Percentiles rank a stretch among this genome's conserved stretches.
Evolutionary conservation across 2,113 vertebrate genomes (phyloP).

Genomic region (Columba janthina): DNA sequence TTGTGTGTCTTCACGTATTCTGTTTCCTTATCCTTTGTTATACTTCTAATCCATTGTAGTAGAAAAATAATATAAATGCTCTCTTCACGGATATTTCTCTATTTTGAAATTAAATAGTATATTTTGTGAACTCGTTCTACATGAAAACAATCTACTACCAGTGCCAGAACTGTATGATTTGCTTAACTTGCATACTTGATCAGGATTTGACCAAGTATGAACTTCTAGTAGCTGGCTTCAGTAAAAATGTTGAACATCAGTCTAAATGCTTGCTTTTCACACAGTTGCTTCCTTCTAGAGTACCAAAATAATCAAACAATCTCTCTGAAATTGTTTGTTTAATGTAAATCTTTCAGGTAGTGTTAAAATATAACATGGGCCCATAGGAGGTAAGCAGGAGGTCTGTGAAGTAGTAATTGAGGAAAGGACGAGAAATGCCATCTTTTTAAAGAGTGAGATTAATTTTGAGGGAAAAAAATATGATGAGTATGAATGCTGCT

Average conservation of each 20-base stretch:
- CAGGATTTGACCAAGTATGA: conserved; percentile 4
- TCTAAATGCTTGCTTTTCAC: background rate
- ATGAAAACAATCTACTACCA: conserved; percentile 7
- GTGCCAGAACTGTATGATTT: conserved; percentile 12
- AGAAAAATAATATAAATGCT: background rate
- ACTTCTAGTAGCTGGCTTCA: background rate
- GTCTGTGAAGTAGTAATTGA: background rate
- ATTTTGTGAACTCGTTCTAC: conserved; percentile 44
- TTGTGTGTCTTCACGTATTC: background rate
- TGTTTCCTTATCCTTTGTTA: background rate
- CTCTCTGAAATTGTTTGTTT: background rate
- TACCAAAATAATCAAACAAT: background rate
- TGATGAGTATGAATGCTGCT: conserved; percentile 39
- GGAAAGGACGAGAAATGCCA: background rate
- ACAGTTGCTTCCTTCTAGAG: background rate
- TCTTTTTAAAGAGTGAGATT: conserved; percentile 3
- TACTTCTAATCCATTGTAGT: background rate
- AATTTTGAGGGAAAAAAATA: background rate
- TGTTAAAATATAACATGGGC: background rate
- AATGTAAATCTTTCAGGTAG: background rate
- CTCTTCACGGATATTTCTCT: background rate
- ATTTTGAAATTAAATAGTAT: conserved; percentile 16
- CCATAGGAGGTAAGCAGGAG: background rate
- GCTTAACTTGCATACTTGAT: conserved; percentile 1
- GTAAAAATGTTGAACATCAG: background rate